Conservation (phyloP, 2,113 vertebrate species). For the Hipposideros armiger region DNA sequence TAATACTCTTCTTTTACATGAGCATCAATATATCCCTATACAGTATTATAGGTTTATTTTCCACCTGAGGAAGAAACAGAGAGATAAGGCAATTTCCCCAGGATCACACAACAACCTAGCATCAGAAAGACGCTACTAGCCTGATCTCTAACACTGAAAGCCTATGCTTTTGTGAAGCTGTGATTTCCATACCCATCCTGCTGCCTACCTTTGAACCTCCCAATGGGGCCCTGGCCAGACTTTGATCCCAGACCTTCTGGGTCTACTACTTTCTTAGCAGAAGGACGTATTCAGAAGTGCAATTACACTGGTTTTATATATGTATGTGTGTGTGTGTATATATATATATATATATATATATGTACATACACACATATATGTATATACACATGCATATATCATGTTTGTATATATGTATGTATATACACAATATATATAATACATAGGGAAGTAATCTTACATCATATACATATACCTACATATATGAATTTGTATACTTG, state of each 20-base stretch:
- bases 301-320: not conserved
- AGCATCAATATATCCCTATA: not conserved
- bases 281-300: not conserved
- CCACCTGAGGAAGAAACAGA: constrained; percentile 28
- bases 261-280: not conserved
- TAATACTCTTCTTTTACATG: not conserved
- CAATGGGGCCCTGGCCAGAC: not conserved
- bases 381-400: not conserved
- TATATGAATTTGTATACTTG: not conserved
- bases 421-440: not conserved
- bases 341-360: too few species aligned
- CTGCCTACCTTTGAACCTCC: not conserved
- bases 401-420: not conserved
- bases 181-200: not conserved
- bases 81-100: not conserved
- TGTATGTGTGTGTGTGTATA: not conserved
- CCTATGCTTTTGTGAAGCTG: not conserved
- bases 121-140: constrained; percentile 7
- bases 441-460: not conserved
- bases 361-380: not conserved
- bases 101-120: not conserved
- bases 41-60: not conserved
- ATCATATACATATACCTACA: not conserved
- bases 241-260: not conserved
- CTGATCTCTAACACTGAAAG: not conserved